Evolutionary conservation across 1,140 invertebrate genomes (phyloP), one percentile per base, ranked within the genome.

Genomic region (Diachasmimorpha longicaudata): DNA sequence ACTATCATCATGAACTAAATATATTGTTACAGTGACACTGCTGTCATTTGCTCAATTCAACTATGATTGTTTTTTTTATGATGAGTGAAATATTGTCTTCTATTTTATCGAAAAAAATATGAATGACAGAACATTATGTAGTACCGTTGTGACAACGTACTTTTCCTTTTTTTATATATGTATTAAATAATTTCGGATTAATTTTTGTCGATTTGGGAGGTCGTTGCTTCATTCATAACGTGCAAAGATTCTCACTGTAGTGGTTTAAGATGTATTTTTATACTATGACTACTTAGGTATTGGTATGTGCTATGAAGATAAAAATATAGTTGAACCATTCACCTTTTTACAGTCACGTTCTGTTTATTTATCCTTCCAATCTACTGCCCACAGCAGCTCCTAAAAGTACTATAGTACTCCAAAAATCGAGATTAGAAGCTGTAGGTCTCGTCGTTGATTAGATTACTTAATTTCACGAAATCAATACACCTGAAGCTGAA

Each of bases 191-290:
- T 74, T 55, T 72, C 39, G 14, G 8, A 14, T 72, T 19, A 31
- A 72, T 63, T 25, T n/a, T 46, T n/a, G 39, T 46, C 58, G 8
- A 46, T 25, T 37, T 46, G 55, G 23, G 19, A 31, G 36, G 58
- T 75, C 70, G 63, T 72, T 72, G 69, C 73, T 78, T 78, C 69
- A 70, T 76, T 71, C 39, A 67, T 63, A 72, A 75, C 48, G 70
- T 70, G 77, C 77, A 74, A 69, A 75, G 42, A 78, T 67, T 67
- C 44, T 68, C 66, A 70, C 44, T 68, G 72, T 81, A 83, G 74
- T 31, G 78, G 80, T 63, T 84, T 63, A 63, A 84, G 80, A 77
- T 75, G 77, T 81, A 81, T 78, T 80, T 83, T 78, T 82, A 82
- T 82, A 82, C 79, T 78, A 55, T 55, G 48, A 16, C 19, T 25